Evolutionary conservation across 1,140 invertebrate genomes (phyloP), one percentile per base, ranked within the genome.

Genomic region (Drosophila tani): DNA sequence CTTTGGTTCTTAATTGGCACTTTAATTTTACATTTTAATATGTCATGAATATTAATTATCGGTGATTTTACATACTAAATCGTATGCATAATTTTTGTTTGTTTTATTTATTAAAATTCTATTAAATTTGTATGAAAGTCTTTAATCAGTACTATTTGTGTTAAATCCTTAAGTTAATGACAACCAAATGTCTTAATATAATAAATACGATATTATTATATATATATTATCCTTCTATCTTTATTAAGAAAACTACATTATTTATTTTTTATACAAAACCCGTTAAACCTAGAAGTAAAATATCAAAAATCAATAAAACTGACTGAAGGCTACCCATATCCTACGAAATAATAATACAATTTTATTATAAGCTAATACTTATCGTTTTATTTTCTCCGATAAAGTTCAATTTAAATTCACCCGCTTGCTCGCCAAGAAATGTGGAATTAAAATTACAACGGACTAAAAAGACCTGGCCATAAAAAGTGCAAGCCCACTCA

Each of bases 391-490:
- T 8, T 17, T 14, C 9, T 14, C 1, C 5, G 24, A 35, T n/a
- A 55, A 62, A n/a, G 15, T 55, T n/a, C 19, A 12, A 24, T 38
- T 38, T 17, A 55, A 27, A 17, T 56, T 38, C n/a, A 14, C 15
- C 14, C 3, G 1, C 17, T 38, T 21, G 32, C 32, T 55, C 1
- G 32, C 12, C 17, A 17, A 35, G 32, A 55, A 55, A 15, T 15
- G 17, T 21, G 17, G 27, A 47, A 47, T 59, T 47, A 24, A 59
- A 47, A 59, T 27, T 27, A 59, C 40, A 29, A 11, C n/a, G n/a
- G 15, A 32, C 19, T 4, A 38, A 12, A 47, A 68, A 24, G 29
- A 17, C 12, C 35, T 24, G n/a, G 12, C 21, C 21, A 46, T 51
- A 53, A 35, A 27, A 29, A 4, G 19, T 9, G 45, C 11, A 46